Evolutionary conservation across 2,797 vertebrate species (phyloP), one percentile per base, ranked within the genome.

Genomic region (Characodon lateralis): DNA sequence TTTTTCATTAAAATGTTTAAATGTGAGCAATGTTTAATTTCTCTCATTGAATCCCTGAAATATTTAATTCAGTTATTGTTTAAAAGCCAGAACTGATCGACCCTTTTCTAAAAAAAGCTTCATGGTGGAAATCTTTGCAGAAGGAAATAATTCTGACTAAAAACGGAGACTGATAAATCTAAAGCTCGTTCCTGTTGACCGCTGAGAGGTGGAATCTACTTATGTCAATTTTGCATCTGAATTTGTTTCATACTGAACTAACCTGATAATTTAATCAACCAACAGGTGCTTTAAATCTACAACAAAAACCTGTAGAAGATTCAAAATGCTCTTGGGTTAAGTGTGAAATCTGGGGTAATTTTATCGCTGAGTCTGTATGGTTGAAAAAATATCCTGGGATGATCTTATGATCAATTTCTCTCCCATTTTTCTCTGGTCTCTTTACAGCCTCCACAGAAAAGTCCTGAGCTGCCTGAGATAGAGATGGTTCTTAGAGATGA

Each of bases 401-500:
- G 1, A 1, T 69, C 3, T n/a, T n/a, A 20, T 8, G 10, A 14
- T 70, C 13, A 46, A 1, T 58, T 43, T n/a, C 58, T 4, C 2
- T 4, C 7, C 53, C 0, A 4, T 22, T 8, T 22, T 12, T 6
- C 13, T 35, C 10, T 14, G 20, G 4, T 74, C 28, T 48, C 7
- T 71, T 55, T 66, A 12, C 72, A 85, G 83, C 28, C 48, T 1
- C 26, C 1, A 18, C 16, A 71, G 22, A 35, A 75, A 41, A 79
- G 55, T 10, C 73, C 71, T 0, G 77, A 85, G 41, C 65, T 12
- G 16, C 83, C 78, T 2, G 81, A 85, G 41, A 71, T 79, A 0
- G 53, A 82, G 53, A 55, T 70, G 63, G 79, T 84, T 5, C 61
- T 85, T 16, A 74, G 0, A 0, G 58, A 41, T 0, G 63, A 58